Percentiles rank a stretch among this genome's conserved stretches.
Conservation (phyloP, 2,797 vertebrate genomes). For the Clarias pachynema region DNA sequence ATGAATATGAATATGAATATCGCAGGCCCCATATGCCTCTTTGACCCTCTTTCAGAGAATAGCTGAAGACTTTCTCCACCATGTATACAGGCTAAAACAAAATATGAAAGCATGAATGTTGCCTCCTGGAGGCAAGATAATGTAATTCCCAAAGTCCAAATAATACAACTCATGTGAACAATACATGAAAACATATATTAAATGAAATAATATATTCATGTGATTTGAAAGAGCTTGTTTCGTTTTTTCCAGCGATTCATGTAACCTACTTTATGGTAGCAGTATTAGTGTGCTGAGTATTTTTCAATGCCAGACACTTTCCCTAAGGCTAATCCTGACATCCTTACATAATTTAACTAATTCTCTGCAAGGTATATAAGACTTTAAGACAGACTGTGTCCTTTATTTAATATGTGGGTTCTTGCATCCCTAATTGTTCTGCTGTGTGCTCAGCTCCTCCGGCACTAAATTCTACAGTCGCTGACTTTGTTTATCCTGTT, state of each 20-base stretch:
- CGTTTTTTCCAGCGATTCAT: neutral
- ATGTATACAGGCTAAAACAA: neutral
- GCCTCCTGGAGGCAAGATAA: constrained; percentile 13
- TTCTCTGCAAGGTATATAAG: neutral
- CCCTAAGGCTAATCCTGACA: neutral
- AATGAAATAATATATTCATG: too few species aligned
- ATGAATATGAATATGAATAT: too few species aligned
- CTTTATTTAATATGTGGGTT: neutral
- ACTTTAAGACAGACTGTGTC: neutral
- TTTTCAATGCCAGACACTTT: neutral
- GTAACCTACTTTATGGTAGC: too few species aligned
- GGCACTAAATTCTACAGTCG: neutral
- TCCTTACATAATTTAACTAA: neutral
- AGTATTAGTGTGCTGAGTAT: neutral
- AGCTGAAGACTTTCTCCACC: neutral
- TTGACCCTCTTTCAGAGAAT: neutral
- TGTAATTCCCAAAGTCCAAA: neutral
- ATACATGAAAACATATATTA: too few species aligned
- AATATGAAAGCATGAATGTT: neutral
- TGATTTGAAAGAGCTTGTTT: neutral
- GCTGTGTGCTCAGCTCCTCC: neutral
- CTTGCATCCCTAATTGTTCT: neutral
- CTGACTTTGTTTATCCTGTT: constrained; percentile 18
- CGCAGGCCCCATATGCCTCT: too few species aligned
- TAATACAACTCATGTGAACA: neutral